Evolutionary conservation across 2,113 vertebrate species (phyloP), one percentile per base, ranked within the genome.

Genomic region (Pleuronectes platessa): DNA sequence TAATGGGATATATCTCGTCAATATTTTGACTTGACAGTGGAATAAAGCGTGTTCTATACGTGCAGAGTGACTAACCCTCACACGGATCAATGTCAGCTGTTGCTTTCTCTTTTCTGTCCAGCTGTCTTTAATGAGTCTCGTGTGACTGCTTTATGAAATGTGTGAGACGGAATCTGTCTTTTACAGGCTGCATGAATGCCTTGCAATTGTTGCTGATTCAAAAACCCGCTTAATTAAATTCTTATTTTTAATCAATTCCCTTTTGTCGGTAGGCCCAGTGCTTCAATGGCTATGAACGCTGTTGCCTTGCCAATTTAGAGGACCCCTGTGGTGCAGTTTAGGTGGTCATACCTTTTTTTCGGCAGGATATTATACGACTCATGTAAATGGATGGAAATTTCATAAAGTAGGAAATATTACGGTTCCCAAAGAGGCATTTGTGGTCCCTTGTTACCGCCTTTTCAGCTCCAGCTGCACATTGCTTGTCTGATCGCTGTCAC

Each of bases 41-140:
- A 85, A 56, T 71, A 67, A 68, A 70, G 65, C 55, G 54, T 69
- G 65, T 24, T 42, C 76, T 78, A 27, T 80, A 87, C 70, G 76
- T 90, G 84, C 71, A 56, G 55, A 76, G 65, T 61, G 76, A 89
- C 85, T 81, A 80, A 75, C 71, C 72, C 74, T 76, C 69, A 68
- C 37, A 71, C 78, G 82, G 89, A 93, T 93, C 90, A 90, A 69
- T 91, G 92, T 91, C 88, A 82, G 83, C 71, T 76, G 42, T 69
- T 83, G 86, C 23, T 79, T 60, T 84, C 40, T 9, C 47, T 18
- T 70, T 81, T 79, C 82, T 24, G 63, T 78, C 87, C 79, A 82
- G 85, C 78, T 82, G 87, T 86, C 81, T 86, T 83, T 94, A 94
- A 93, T 93, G 89, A 92, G 91, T 93, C 91, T 94, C 92, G 56